These are phyloP conservation scores for Corythoichthys haematopterus DNA, from an alignment of 2,113 vertebrate species.

Conservation along the genomic window DNA sequence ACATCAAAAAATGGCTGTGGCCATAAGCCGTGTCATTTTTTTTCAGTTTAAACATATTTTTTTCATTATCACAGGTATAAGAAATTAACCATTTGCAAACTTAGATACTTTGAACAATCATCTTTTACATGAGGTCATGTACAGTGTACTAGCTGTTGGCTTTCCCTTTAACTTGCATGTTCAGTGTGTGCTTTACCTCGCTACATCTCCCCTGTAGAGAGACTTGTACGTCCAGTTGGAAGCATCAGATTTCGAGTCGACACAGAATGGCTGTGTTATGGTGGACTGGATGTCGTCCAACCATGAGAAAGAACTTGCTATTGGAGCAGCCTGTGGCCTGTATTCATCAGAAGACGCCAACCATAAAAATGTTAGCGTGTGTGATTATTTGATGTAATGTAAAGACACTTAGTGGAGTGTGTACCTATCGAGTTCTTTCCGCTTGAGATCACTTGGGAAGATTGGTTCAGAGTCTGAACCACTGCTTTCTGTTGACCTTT, in stretches of 20 bases:
- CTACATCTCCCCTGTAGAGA: conserved; percentile 86
- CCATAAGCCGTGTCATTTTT: too few relatives aligned
- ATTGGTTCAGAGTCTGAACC: conserved; percentile 67
- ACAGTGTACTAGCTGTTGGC: too few relatives aligned
- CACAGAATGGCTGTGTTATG: conserved; percentile 74
- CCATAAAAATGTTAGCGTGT: not conserved
- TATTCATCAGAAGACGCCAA: conserved; percentile 11
- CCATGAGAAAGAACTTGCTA: conserved; percentile 71
- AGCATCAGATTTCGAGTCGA: conserved; percentile 82
- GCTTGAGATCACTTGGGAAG: conserved; percentile 69
- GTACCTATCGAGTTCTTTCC: conserved; percentile 43
- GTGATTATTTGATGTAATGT: not conserved
- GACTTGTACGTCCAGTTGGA: conserved; percentile 96
- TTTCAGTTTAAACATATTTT: too few relatives aligned
- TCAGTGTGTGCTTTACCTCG: conserved; percentile 72
- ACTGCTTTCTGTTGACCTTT: conserved; percentile 51
- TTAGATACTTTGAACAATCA: too few relatives aligned
- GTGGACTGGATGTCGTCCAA: conserved; percentile 80
- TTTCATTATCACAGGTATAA: too few relatives aligned
- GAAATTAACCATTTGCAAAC: too few relatives aligned
- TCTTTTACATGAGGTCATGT: too few relatives aligned
- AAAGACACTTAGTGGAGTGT: not conserved
- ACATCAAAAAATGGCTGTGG: too few relatives aligned
- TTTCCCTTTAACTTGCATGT: not conserved
- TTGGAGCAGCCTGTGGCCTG: conserved; percentile 42